Percentiles rank a stretch among this genome's conserved stretches.
Conservation (phyloP, 1,140 invertebrate genomes). For the Brachionus sp. region DNA sequence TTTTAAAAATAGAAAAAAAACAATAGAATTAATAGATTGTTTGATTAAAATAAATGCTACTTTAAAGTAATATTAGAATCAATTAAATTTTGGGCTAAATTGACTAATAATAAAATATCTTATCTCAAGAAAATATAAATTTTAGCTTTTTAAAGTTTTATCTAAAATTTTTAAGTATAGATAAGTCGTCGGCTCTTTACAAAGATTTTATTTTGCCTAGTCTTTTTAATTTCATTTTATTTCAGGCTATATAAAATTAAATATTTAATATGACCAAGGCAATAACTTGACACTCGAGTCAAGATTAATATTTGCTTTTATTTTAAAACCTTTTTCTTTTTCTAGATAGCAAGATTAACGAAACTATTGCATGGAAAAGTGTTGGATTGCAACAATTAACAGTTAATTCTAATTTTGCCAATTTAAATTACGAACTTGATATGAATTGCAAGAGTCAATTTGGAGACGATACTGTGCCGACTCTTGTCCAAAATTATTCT, state of each 20-base stretch:
- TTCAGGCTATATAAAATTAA: neutral
- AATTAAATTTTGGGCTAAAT: too few relatives aligned
- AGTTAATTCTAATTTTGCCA: neutral
- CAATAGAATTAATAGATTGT: too few relatives aligned
- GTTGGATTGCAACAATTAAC: neutral
- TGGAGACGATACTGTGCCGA: neutral
- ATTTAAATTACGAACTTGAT: neutral
- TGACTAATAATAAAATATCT: neutral
- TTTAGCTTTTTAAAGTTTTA: neutral
- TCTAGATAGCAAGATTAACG: neutral
- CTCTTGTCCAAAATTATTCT: neutral
- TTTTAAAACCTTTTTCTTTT: neutral
- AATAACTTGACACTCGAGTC: neutral
- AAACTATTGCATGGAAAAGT: conserved; percentile 9
- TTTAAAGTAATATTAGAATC: too few relatives aligned
- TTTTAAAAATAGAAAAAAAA: too few relatives aligned
- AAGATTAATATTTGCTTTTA: neutral
- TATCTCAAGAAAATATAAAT: neutral
- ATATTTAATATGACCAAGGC: conserved; percentile 11
- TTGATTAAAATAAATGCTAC: too few relatives aligned
- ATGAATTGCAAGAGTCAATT: neutral
- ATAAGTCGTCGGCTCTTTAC: neutral
- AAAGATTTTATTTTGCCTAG: neutral
- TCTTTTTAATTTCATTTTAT: neutral
- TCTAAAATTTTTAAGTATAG: neutral